These are phyloP conservation scores for Andrena praecox DNA, from an alignment of 2,888 invertebrate genomes.

Conservation along the genomic window DNA sequence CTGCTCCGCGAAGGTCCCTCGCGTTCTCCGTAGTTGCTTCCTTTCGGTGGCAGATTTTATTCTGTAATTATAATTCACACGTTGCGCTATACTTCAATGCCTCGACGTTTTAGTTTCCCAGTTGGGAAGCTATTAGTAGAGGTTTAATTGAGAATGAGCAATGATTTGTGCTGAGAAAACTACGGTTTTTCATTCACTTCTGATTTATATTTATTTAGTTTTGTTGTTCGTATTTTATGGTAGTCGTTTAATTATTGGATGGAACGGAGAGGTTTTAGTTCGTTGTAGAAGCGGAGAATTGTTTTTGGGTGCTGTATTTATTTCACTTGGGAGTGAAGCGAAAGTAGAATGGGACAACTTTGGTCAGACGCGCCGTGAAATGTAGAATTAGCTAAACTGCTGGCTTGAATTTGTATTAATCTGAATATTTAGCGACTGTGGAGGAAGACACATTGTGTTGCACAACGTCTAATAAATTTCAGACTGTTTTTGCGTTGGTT, in stretches of 20 bases:
- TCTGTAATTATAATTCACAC: background rate
- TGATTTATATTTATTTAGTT: no score
- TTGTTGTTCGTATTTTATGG: no score
- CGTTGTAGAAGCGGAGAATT: background rate
- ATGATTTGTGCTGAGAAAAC: background rate
- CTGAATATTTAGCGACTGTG: background rate
- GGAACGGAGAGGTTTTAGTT: no score
- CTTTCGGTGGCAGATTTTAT: background rate
- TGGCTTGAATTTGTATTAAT: background rate
- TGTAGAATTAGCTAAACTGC: background rate
- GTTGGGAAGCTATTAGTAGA: background rate
- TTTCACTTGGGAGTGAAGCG: background rate
- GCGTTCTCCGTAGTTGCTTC: background rate
- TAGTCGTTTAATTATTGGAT: no score
- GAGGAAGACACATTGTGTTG: background rate
- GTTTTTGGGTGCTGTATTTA: background rate
- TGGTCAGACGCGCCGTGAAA: background rate
- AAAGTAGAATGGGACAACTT: background rate
- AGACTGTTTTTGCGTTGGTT: background rate
- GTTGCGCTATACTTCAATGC: background rate
- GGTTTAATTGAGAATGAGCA: background rate
- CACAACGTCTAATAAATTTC: slow-evolving; percentile 21
- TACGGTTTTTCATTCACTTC: background rate
- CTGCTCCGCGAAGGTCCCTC: background rate
- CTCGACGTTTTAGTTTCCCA: background rate